These are phyloP conservation scores for Falco punctatus DNA, from an alignment of 2,113 vertebrate genomes.

Conservation along the genomic window DNA sequence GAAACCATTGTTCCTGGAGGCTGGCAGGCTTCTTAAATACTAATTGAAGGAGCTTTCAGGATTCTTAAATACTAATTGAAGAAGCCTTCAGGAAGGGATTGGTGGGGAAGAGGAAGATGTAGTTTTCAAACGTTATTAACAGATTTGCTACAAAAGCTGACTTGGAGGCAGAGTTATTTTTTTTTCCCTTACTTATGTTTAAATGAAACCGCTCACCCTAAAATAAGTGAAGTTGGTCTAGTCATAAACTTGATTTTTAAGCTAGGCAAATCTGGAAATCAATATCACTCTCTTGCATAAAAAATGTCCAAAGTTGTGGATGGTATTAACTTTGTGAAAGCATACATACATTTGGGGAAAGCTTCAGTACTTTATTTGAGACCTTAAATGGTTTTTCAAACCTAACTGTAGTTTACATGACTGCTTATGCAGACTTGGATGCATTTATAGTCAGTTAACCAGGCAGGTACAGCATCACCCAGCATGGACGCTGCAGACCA, in stretches of 20 bases:
- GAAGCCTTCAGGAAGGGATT: background rate
- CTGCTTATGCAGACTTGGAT: background rate
- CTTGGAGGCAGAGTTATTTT: background rate
- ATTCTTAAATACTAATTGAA: background rate
- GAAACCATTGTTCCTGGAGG: background rate
- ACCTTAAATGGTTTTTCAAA: background rate
- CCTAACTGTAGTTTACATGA: background rate
- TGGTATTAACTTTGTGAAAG: background rate
- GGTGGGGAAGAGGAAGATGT: background rate
- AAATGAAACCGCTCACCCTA: background rate
- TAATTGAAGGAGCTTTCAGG: background rate
- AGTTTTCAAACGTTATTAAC: background rate
- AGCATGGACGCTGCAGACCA: background rate
- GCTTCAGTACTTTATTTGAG: background rate
- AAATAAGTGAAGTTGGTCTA: background rate
- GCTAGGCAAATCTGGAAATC: background rate
- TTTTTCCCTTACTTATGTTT: background rate
- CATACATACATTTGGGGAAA: background rate
- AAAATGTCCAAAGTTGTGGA: background rate
- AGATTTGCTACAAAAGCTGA: background rate
- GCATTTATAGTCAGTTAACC: background rate
- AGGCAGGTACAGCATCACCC: background rate
- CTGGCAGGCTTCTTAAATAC: background rate
- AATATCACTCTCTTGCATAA: background rate
- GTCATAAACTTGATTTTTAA: background rate